These are phyloP conservation scores for Enteromius trimaculatus DNA, from an alignment of 2,797 vertebrate species.

Conservation along the genomic window DNA sequence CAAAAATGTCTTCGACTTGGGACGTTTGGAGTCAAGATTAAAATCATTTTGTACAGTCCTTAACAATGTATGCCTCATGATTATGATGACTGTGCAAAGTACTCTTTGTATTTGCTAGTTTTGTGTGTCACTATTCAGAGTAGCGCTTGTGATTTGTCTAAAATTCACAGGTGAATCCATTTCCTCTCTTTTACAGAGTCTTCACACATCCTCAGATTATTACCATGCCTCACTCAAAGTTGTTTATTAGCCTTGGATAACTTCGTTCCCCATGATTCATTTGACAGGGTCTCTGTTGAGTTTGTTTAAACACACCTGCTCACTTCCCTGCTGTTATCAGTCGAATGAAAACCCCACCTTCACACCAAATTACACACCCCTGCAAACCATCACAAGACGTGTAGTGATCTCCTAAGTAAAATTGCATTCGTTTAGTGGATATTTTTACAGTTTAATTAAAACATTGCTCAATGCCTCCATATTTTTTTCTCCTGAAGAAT, in stretches of 20 bases:
- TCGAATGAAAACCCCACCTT: slow-evolving; percentile 61
- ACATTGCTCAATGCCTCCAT: not conserved
- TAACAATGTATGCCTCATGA: not conserved
- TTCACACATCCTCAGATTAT: not conserved
- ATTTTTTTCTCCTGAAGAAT: not conserved
- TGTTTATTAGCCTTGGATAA: slow-evolving; percentile 7
- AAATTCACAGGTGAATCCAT: not conserved
- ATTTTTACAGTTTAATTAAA: not conserved
- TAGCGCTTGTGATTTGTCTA: slow-evolving; percentile 10
- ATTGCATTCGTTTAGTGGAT: not conserved
- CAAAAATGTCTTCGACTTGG: not conserved
- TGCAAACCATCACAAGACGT: not conserved
- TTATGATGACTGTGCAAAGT: not conserved
- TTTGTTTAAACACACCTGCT: slow-evolving; percentile 70
- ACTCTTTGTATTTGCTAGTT: not conserved
- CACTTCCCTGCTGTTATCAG: slow-evolving; percentile 68
- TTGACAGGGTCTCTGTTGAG: slow-evolving; percentile 22
- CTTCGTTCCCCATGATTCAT: slow-evolving; percentile 27
- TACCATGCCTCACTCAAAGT: slow-evolving; percentile 8
- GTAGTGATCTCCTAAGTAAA: not conserved
- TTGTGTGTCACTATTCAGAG: not conserved
- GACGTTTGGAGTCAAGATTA: not conserved
- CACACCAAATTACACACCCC: slow-evolving; percentile 47
- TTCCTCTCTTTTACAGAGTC: not conserved
- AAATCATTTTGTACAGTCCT: not conserved